Base-by-base conservation (phyloP, 1,140 invertebrate genomes). In the Physella acuta region DNA sequence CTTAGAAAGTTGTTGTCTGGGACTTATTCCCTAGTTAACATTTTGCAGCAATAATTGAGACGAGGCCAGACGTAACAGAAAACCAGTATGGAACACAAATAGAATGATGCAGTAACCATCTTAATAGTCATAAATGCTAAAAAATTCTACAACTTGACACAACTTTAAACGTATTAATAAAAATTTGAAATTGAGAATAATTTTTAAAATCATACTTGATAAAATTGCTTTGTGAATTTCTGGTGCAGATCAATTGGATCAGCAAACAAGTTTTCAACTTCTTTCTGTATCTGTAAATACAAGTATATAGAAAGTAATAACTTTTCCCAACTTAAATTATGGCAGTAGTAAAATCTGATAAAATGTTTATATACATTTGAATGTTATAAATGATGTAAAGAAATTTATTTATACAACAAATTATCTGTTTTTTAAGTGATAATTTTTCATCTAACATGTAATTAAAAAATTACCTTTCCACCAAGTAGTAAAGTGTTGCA, bases 381-480 rank as follows among this genome's bases (percentile, higher is more conserved):
- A 16, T 11, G 26, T 56, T 8, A 56, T 56, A 28, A 16, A 16
- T 16, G 26, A 11, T n/a, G n/a, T n/a, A n/a, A n/a, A n/a, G n/a
- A n/a, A n/a, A n/a, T n/a, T n/a, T n/a, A n/a, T n/a, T n/a, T n/a
- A n/a, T n/a, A n/a, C n/a, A n/a, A n/a, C n/a, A n/a, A n/a, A n/a
- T n/a, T n/a, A n/a, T n/a, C n/a, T n/a, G n/a, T n/a, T n/a, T n/a
- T n/a, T n/a, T n/a, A n/a, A n/a, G n/a, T n/a, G n/a, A n/a, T n/a
- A n/a, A n/a, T n/a, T n/a, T n/a, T n/a, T n/a, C n/a, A n/a, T n/a
- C n/a, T n/a, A n/a, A n/a, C n/a, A n/a, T n/a, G n/a, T n/a, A n/a
- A n/a, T n/a, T n/a, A n/a, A 63, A 49, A 11, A 53, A 39, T 34
- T 5, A 65, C 62, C 34, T 65, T 65, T 30, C 62, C 62, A 52